Evolutionary conservation across 2,797 vertebrate species (phyloP), one percentile per base, ranked within the genome.

Genomic region (Bryconaethiops microstoma): DNA sequence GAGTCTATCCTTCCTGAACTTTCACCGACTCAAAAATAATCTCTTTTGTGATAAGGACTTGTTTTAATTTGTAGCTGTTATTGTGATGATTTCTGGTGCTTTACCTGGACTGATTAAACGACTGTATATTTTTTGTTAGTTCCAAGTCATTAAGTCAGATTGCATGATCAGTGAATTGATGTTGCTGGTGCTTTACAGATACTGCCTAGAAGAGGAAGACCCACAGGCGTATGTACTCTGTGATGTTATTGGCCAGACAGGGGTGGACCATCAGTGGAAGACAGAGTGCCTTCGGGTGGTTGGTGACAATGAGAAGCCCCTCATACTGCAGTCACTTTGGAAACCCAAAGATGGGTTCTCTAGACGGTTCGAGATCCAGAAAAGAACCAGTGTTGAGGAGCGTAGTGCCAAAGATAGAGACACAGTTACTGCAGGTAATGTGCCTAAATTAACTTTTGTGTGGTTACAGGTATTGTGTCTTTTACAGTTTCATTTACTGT

Each of bases 261-360:
- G 89, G 0, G 64, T 84, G 0, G 92, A 92, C 39, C 86, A 86
- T 84, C 91, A 93, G 81, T 95, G 94, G 94, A 92, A 85, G 86
- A 91, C 92, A 25, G 93, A 95, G 85, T 95, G 93, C 72, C 93
- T 93, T 84, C 90, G 94, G 25, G 91, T 93, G 48, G 93, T 95
- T 65, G 92, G 91, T 0, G 92, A 93, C 88, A 81, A 83, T 0
- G 94, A 95, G 89, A 93, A 89, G 79, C 94, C 94, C 1, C 92
- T 95, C 48, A 77, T 93, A 88, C 88, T 95, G 80, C 94, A 95
- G 91, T 92, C 94, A 0, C 90, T 95, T 0, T 95, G 94, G 94
- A 95, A 94, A 79, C 94, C 94, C 45, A 95, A 95, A 77, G 93
- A 95, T 4, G 94, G 94, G 5, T 94, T 94, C 80, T 90, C 92